These are phyloP conservation scores for Taenaris catops DNA, from an alignment of 2,888 invertebrate species.

Conservation along the genomic window DNA sequence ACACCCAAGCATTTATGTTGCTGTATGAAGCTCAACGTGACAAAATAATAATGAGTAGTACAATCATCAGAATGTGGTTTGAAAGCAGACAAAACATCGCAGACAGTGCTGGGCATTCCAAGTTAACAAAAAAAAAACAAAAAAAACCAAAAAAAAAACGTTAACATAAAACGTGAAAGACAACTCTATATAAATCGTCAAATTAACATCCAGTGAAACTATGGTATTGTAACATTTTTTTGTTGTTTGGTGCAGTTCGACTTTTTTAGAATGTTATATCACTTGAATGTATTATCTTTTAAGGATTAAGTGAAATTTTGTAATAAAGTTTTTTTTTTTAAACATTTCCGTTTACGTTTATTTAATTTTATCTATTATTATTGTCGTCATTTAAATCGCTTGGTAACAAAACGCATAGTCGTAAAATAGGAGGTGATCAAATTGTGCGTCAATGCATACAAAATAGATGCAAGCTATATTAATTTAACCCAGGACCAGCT, in stretches of 20 bases:
- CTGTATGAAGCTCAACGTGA: conserved; percentile 17
- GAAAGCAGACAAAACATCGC: conserved; percentile 9
- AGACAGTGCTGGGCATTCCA: conserved; percentile 68
- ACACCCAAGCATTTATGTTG: conserved; percentile 63
- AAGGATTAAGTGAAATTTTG: conserved; percentile 56
- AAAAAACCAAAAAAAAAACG: too few species aligned
- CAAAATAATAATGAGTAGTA: conserved; percentile 4
- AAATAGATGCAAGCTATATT: too few species aligned
- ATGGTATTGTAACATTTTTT: conserved; percentile 32
- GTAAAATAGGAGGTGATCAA: neutral
- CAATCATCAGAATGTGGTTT: neutral
- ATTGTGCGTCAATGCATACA: neutral
- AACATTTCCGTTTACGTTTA: conserved; percentile 20
- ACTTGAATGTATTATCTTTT: too few species aligned
- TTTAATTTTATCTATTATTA: conserved; percentile 3
- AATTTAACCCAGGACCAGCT: too few species aligned
- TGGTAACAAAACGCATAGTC: neutral
- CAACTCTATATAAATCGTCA: conserved; percentile 37
- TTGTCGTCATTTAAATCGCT: too few species aligned
- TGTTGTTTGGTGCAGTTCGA: conserved; percentile 42
- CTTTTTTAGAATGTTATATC: conserved; percentile 42
- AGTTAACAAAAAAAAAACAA: conserved; percentile 46
- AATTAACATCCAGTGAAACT: conserved; percentile 32
- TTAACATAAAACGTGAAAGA: conserved; percentile 47
- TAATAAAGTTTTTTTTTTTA: conserved; percentile 53